Conservation (phyloP, 1,140 invertebrate species). For the Pseudobourletiella spinata region DNA sequence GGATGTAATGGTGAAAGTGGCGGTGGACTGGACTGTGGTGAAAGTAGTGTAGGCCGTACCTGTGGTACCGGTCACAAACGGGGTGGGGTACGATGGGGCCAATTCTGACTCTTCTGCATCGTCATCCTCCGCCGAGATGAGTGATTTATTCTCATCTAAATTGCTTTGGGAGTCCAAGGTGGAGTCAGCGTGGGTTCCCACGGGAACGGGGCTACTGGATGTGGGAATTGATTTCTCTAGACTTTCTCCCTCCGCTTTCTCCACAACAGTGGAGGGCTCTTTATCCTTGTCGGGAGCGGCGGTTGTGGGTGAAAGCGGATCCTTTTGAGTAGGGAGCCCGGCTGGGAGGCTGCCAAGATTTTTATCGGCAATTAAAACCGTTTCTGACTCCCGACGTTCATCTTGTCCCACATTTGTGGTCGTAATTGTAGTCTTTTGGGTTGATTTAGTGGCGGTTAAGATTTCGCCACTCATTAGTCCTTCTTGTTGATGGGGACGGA, state of each 20-base stretch:
- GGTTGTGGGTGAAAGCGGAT: too few species aligned
- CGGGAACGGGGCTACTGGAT: neutral
- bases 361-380: neutral
- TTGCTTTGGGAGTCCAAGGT: too few species aligned
- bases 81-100: neutral
- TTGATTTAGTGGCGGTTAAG: neutral
- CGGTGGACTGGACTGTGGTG: too few species aligned
- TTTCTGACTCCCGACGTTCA: neutral
- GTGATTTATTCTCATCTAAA: too few species aligned
- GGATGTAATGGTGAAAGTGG: too few species aligned
- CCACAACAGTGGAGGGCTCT: neutral
- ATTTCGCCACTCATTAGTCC: too few species aligned
- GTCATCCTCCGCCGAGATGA: neutral
- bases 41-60: too few species aligned
- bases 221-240: neutral
- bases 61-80: neutral
- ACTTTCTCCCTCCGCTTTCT: neutral
- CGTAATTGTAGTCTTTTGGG: neutral
- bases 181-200: too few species aligned
- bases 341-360: too few species aligned
- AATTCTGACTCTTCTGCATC: neutral
- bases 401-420: neutral
- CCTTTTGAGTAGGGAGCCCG: too few species aligned
- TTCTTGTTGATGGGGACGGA: neutral
- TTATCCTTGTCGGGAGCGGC: neutral